Evolutionary conservation across 2,888 invertebrate genomes (phyloP), one percentile per base, ranked within the genome.

Genomic region (Eurytoma adleriae): DNA sequence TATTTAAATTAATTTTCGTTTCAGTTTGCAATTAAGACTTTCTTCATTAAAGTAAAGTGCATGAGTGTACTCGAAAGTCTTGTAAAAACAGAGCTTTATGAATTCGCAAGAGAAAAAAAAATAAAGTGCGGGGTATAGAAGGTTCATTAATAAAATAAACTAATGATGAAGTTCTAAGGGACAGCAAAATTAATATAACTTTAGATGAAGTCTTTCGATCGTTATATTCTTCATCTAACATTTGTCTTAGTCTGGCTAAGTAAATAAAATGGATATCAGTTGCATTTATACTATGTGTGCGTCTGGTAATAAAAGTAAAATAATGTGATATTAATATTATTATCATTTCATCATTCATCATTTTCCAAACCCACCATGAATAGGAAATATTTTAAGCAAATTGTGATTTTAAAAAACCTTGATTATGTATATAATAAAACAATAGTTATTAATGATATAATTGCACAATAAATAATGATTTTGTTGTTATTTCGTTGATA

Each of bases 1-100:
- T 66, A 40, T 72, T 72, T 68, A 78, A 61, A 67, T 70, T 77
- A 77, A 70, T 77, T 77, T 77, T 70, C 77, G 7, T 40, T 62
- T 57, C 27, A 27, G 54, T 61, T 69, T 52, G 77, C 30, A 64
- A 77, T 77, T 54, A 77, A 61, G 56, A 77, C 52, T 77, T 77
- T 62, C 54, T 76, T 56, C 66, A 67, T 75, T 66, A 74, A 74
- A 66, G 24, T 50, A 50, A 50, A 67, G 74, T 75, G 67, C 67
- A 59, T 59, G 54, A 73, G 64, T 73, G 59, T 40, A 40, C 20
- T 48, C 10, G 2, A 2, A n/a, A 54, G 10, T 20, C 56, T 66
- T 74, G 57, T 48, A 48, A 62, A 69, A 76, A 69, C 56, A 56
- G 16, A 24, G 56, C 14, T 48, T 62, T 62, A 52, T 68, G 18